Evolutionary conservation across 2,797 vertebrate genomes (phyloP), one percentile per base, ranked within the genome.

Genomic region (Phoebastria nigripes): DNA sequence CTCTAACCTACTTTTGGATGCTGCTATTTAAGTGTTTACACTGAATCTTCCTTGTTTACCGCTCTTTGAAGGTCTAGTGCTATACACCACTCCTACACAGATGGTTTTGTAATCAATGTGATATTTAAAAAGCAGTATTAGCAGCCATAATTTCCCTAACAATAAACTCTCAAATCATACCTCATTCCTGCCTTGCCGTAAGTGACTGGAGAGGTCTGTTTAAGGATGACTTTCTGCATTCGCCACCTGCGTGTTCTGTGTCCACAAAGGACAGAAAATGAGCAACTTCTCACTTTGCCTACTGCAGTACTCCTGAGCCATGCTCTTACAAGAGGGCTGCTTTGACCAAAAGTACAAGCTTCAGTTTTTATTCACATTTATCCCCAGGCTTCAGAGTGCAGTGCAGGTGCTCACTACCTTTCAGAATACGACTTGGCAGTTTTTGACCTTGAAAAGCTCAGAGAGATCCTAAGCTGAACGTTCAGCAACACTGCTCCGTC

Each of bases 11-110:
- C 74, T 95, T 96, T 87, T 69, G n/a, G 56, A 94, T 81, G 56
- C 49, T 82, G 83, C 83, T 94, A 44, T 93, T 87, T 55, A 80
- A 90, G 94, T 94, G 89, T 97, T 97, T 97, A 96, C 81, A 74
- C 79, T 83, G 81, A 44, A 78, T 92, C 84, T 93, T 95, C 93
- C 79, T 89, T 94, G 95, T 94, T 96, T 97, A 96, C 80, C 85
- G 85, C 62, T 90, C 90, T 94, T 94, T 94, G 90, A 94, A 95
- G 92, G 90, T 94, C 94, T 93, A 92, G 94, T 87, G 91, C 55
- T 92, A 94, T 79, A 94, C 59, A 91, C 35, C 59, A 93, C 94
- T 92, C 91, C 96, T 93, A 93, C 95, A 87, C 91, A 93, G 63
- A 94, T 39, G 73, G 77, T 87, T 94, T 90, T 94, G 80, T 89